phyloP scores from a whole-genome alignment of 2,113 vertebrate species.

The Geococcyx californianus region DNA sequence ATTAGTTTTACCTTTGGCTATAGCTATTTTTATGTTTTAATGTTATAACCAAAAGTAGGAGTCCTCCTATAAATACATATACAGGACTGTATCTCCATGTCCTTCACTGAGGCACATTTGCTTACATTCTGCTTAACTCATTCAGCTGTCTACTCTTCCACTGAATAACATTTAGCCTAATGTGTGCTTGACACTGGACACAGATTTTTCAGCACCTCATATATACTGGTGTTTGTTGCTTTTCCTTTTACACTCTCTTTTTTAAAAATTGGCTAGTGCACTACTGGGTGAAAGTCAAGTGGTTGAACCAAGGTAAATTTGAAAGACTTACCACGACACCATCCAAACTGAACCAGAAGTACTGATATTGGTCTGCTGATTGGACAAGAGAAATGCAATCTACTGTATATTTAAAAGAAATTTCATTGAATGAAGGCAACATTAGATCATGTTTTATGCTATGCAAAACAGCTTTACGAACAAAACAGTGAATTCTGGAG shows the following conservation, averaged over 20 bases:
- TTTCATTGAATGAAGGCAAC: neutral
- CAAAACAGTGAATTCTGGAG: neutral
- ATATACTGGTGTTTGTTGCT: neutral
- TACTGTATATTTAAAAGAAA: neutral
- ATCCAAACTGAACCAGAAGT: neutral
- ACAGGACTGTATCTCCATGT: neutral
- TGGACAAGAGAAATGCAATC: neutral
- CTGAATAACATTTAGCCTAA: neutral
- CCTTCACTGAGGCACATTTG: neutral
- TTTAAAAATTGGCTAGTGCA: neutral
- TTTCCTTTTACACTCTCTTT: neutral
- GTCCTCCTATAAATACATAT: fast-evolving
- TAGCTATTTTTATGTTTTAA: neutral
- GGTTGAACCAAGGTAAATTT: neutral
- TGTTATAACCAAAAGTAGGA: neutral
- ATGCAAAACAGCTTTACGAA: neutral
- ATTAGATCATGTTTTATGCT: neutral
- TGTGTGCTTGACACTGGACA: neutral
- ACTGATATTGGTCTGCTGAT: neutral
- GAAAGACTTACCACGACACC: neutral
- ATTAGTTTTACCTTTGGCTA: neutral
- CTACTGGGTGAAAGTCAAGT: neutral
- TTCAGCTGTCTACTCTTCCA: neutral
- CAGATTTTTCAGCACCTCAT: neutral
- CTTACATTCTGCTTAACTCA: neutral